These are phyloP conservation scores for Pitangus sulphuratus DNA, from an alignment of 2,797 vertebrate genomes.

Conservation along the genomic window DNA sequence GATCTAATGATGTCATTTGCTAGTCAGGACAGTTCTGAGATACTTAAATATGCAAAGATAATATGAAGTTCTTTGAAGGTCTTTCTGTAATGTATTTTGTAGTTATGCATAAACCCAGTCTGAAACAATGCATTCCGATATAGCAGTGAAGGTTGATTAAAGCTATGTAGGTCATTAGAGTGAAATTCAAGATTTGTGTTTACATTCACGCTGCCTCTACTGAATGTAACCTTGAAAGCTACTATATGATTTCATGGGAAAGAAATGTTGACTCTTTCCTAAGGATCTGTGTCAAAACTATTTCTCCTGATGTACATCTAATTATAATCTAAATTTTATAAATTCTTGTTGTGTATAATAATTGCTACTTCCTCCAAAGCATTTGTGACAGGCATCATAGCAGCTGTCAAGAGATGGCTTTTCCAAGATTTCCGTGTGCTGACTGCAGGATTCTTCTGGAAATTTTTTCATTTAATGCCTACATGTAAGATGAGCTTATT, in stretches of 20 bases:
- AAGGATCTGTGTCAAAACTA: neutral
- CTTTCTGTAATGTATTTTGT: neutral
- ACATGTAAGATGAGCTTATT: neutral
- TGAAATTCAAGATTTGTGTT: neutral
- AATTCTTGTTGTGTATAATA: neutral
- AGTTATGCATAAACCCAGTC: neutral
- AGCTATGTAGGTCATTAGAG: neutral
- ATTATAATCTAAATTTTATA: neutral
- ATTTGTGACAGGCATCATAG: neutral
- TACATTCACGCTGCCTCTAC: neutral
- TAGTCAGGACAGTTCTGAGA: neutral
- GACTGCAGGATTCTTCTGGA: neutral
- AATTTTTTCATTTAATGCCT: neutral
- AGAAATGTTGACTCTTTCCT: neutral
- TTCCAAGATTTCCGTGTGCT: neutral
- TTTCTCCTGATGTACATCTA: neutral
- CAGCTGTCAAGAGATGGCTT: neutral
- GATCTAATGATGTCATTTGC: neutral
- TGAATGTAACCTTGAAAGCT: neutral
- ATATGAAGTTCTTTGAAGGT: neutral
- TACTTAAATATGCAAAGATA: neutral
- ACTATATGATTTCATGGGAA: neutral
- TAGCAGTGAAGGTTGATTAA: neutral
- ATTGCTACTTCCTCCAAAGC: neutral
- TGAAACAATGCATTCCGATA: neutral